These are phyloP conservation scores for Prunella fulvescens DNA, from an alignment of 2,113 vertebrate genomes.

Conservation along the genomic window DNA sequence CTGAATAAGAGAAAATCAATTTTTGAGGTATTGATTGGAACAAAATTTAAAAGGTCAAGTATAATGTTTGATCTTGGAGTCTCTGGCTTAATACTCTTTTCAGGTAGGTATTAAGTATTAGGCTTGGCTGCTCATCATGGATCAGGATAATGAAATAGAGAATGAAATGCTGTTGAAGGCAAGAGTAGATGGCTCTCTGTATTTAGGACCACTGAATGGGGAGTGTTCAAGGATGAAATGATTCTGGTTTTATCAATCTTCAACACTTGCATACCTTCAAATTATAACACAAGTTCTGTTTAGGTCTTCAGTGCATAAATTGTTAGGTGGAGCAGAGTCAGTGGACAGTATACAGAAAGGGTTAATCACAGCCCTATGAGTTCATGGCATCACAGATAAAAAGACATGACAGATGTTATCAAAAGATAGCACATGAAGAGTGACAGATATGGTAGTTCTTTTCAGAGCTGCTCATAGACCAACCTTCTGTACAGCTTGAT, in stretches of 20 bases:
- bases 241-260: background rate
- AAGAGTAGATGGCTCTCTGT: background rate
- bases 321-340: background rate
- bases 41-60: conserved; percentile 5
- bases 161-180: background rate
- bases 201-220: background rate
- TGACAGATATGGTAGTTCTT: background rate
- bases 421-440: background rate
- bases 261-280: background rate
- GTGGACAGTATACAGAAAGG: background rate
- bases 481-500: background rate
- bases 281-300: background rate
- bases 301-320: background rate
- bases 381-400: background rate
- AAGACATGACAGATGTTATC: background rate
- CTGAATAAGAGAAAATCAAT: conserved; percentile 8
- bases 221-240: background rate
- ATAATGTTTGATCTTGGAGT: background rate
- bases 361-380: background rate
- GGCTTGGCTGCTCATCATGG: background rate
- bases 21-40: conserved; percentile 3
- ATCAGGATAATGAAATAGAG: background rate
- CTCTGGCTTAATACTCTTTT: background rate
- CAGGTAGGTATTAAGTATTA: background rate
- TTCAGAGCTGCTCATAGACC: background rate